These are phyloP conservation scores for Drosophila takahashii DNA, from an alignment of 1,140 invertebrate species.

Conservation along the genomic window DNA sequence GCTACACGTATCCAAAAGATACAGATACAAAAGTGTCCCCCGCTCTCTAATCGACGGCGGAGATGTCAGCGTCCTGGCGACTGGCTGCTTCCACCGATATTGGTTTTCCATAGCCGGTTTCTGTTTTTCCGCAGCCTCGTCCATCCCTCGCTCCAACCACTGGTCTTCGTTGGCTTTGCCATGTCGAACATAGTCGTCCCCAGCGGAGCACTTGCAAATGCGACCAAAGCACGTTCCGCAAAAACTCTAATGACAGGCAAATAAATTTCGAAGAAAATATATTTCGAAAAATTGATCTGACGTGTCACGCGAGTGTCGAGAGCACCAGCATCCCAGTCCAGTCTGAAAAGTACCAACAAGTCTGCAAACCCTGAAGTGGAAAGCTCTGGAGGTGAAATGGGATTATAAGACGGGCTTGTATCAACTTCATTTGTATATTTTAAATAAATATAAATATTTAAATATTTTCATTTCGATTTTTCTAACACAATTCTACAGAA, in stretches of 20 bases:
- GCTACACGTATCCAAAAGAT: constrained; percentile 48
- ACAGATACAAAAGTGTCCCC: constrained; percentile 53
- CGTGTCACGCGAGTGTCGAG: constrained; percentile 70
- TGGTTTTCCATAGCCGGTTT: constrained; percentile 20
- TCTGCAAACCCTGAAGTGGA: not conserved
- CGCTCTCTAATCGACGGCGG: constrained; percentile 15
- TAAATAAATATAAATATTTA: not conserved
- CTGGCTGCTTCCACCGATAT: constrained; percentile 35
- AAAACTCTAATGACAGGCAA: constrained; percentile 82
- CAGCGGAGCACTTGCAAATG: constrained; percentile 73
- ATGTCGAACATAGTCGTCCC: constrained; percentile 65
- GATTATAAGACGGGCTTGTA: not conserved
- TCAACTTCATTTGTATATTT: not conserved
- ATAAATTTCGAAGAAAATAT: constrained; percentile 80
- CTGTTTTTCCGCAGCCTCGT: not conserved
- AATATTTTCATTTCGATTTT: not conserved
- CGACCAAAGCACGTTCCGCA: constrained; percentile 76
- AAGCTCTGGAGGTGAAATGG: not conserved
- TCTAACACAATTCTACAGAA: too few relatives aligned
- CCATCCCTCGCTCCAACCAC: not conserved
- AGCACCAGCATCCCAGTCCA: constrained; percentile 10
- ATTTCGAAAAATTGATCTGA: constrained; percentile 81
- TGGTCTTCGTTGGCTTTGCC: constrained; percentile 11
- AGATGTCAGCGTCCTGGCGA: constrained; percentile 46
- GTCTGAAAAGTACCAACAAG: constrained; percentile 7